phyloP scores from a whole-genome alignment of 2,888 invertebrate genomes.

The Platynereis dumerilii region DNA sequence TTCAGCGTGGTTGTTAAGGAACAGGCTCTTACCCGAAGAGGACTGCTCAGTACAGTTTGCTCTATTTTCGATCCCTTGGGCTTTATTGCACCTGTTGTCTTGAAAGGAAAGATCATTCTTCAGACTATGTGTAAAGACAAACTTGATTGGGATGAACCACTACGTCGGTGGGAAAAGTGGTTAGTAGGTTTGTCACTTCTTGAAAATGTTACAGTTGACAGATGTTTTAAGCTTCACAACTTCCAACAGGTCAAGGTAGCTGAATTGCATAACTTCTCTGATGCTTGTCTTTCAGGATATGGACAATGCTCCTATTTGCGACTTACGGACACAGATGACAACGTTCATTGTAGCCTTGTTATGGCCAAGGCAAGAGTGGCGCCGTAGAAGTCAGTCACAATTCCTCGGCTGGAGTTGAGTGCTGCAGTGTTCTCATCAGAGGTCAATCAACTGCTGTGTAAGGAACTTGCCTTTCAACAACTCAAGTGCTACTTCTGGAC shows the following conservation, averaged over 20 bases:
- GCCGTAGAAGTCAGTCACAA: conserved; percentile 18
- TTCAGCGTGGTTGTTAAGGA: conserved; percentile 25
- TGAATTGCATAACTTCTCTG: conserved; percentile 31
- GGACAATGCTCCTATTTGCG: conserved; percentile 27
- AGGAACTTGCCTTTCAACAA: conserved; percentile 21
- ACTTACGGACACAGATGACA: conserved; percentile 7
- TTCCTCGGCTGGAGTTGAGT: conserved; percentile 28
- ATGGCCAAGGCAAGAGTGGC: conserved; percentile 29
- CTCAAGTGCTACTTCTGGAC: conserved; percentile 29
- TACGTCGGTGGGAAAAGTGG: conserved; percentile 39
- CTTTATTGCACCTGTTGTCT: conserved; percentile 37
- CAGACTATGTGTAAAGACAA: conserved; percentile 36
- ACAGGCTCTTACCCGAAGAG: conserved; percentile 29
- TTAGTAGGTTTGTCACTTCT: neutral
- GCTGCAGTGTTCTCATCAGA: conserved; percentile 22
- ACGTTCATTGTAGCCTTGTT: too few species aligned
- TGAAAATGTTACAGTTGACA: conserved; percentile 3
- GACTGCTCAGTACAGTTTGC: conserved; percentile 32
- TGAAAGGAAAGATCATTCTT: conserved; percentile 38
- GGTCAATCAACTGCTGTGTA: conserved; percentile 18
- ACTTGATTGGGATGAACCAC: conserved; percentile 39
- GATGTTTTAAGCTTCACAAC: conserved; percentile 16
- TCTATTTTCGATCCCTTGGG: conserved; percentile 27
- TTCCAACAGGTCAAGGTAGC: neutral
- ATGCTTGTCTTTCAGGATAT: conserved; percentile 28